Evolutionary conservation across 1,140 invertebrate genomes (phyloP), one percentile per base, ranked within the genome.

Genomic region (Pseudomyrmex cubaensis): DNA sequence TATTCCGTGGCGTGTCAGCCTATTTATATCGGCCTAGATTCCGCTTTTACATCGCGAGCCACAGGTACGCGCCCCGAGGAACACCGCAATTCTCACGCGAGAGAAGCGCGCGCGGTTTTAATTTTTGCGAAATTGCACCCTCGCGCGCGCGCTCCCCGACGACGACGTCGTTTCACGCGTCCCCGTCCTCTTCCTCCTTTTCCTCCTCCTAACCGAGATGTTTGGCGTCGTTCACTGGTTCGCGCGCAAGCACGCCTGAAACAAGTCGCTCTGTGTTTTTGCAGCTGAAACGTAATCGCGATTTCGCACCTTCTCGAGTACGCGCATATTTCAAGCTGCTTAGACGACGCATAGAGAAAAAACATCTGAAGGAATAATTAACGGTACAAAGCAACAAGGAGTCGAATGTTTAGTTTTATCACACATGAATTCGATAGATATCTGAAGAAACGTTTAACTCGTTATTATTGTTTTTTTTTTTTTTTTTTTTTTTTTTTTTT

Each of bases 11-110:
- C 91, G 90, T 92, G 89, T 91, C 93, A 93, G 92, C 93, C 93
- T 94, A 94, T 94, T 94, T 94, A 93, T 94, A 94, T 94, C 91
- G 93, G 93, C 93, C 93, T 94, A 94, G 93, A 94, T 94, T 94
- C 93, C 93, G 90, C 92, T 92, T 93, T 94, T 92, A 93, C 91
- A 92, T 89, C 89, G 90, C 90, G 88, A 90, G 84, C 85, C 88
- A 85, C 86, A 91, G 85, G 85, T 88, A 85, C 87, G 86, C 86
- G 87, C 86, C 89, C 84, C 89, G 88, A 90, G 80, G 84, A 89
- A 85, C 88, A 80, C 75, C 83, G 74, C 25, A 13, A 93, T 93
- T 93, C 92, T 93, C 93, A 93, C 93, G 93, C 92, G 92, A 93
- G 93, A 90, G 74, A 67, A 62, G 82, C 48, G 82, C 69, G 84